Evolutionary conservation across 2,888 invertebrate genomes (phyloP).

Genomic region (Caenorhabditis parvicauda): DNA sequence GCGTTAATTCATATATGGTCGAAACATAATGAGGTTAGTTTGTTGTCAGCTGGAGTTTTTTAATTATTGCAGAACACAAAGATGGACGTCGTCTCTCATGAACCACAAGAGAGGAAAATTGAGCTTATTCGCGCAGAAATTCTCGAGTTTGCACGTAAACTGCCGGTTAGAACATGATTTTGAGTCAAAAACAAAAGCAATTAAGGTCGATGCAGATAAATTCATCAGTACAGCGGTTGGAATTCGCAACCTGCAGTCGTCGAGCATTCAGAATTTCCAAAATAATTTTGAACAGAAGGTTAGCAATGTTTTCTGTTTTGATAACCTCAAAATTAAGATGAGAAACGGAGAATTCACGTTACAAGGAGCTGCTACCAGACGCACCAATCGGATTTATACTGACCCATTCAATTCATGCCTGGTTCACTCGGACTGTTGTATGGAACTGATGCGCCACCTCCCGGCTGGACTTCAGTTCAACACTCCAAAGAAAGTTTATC

Average conservation of each 20-base stretch:
- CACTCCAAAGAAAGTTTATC: constrained; percentile 52
- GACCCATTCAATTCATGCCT: no score
- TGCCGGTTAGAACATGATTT: constrained; percentile 8
- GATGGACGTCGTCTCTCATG: constrained; percentile 25
- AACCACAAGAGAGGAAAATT: constrained; percentile 34
- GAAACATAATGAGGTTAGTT: constrained; percentile 69
- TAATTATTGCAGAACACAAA: no score
- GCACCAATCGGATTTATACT: no score
- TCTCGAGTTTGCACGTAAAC: constrained; percentile 19
- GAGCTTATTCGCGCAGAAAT: constrained; percentile 28
- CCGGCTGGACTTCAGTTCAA: constrained; percentile 54
- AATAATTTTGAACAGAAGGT: no score
- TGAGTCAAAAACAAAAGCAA: no score
- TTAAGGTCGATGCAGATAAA: constrained; percentile 40
- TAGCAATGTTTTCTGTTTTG: no score
- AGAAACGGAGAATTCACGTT: no score
- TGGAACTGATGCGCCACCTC: constrained; percentile 50
- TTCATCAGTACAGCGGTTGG: constrained; percentile 46
- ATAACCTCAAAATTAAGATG: no score
- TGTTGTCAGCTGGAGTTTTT: no score
- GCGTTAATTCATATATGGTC: constrained; percentile 88
- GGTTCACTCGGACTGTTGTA: constrained; percentile 47
- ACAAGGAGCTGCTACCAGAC: no score
- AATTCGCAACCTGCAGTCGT: constrained; percentile 57
- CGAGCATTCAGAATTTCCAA: constrained; percentile 51